phyloP scores from a whole-genome alignment of 2,888 invertebrate species.

The Diarsia dahlii region DNA sequence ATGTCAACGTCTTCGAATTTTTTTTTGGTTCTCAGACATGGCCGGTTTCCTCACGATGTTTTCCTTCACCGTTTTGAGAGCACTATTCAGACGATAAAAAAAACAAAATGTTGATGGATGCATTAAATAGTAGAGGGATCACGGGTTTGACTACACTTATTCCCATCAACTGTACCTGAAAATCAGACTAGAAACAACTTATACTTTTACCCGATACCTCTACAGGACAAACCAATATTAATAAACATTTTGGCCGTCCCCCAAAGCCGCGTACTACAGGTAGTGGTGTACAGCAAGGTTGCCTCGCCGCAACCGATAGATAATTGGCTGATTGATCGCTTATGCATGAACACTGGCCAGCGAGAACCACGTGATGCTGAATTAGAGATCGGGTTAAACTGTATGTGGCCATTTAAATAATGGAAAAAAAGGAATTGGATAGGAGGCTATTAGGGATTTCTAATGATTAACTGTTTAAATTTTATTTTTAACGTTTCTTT shows the following conservation, averaged over 20 bases:
- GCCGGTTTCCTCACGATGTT: no score
- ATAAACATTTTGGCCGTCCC: constrained; percentile 36
- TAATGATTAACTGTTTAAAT: neutral
- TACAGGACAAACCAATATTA: constrained; percentile 15
- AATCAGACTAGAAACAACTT: neutral
- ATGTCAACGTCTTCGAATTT: no score
- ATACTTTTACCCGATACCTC: neutral
- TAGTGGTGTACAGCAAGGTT: constrained; percentile 43
- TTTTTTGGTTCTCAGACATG: no score
- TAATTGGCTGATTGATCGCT: constrained; percentile 56
- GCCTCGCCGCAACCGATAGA: constrained; percentile 49
- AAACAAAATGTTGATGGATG: no score
- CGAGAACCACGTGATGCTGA: constrained; percentile 34
- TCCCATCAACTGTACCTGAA: neutral
- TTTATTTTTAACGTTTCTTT: neutral
- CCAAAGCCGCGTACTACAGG: constrained; percentile 50
- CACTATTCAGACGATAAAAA: no score
- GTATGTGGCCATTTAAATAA: constrained; percentile 30
- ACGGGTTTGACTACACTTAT: no score
- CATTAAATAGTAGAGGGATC: no score
- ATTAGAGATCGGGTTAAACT: constrained; percentile 41
- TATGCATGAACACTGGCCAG: constrained; percentile 55
- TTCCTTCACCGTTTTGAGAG: no score
- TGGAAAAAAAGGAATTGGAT: constrained; percentile 16
- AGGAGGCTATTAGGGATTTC: neutral